Evolutionary conservation across 2,113 vertebrate genomes (phyloP).

Genomic region (Misgurnus mizolepis): DNA sequence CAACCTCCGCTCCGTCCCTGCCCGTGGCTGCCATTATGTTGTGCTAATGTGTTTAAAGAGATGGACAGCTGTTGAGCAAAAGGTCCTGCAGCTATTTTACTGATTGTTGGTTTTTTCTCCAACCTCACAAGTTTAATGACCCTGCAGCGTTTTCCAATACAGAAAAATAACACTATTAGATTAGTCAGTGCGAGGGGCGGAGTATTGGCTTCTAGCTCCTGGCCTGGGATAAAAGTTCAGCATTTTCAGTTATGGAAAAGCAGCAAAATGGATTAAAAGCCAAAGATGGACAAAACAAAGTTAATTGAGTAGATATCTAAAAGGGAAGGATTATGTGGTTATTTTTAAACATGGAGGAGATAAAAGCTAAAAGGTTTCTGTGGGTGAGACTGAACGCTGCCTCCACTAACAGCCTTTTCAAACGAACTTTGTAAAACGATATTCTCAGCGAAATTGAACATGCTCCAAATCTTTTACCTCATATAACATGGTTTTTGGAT

Average conservation of each 20-base stretch:
- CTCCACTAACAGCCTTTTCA: not conserved
- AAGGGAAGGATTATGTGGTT: not conserved
- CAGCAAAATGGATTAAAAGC: constrained; percentile 27
- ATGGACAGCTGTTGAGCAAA: constrained; percentile 35
- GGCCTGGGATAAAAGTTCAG: constrained; percentile 36
- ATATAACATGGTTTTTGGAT: too few relatives aligned
- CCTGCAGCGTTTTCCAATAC: not conserved
- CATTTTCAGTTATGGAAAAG: constrained; percentile 9
- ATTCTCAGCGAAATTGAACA: not conserved
- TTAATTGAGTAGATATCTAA: not conserved
- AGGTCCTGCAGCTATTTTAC: constrained; percentile 23
- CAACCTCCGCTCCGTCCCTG: not conserved
- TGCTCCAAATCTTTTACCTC: not conserved
- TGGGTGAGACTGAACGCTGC: not conserved
- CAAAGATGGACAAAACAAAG: not conserved
- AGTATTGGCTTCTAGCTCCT: constrained; percentile 26
- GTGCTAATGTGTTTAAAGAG: constrained; percentile 22
- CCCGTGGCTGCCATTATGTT: constrained; percentile 1
- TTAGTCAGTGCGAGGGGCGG: constrained; percentile 31
- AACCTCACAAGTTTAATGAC: constrained; percentile 33
- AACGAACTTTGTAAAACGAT: not conserved
- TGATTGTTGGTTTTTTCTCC: constrained; percentile 42
- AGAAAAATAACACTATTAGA: constrained; percentile 28
- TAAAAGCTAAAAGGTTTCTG: not conserved
- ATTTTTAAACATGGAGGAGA: not conserved